Percentiles rank a stretch among this genome's conserved stretches.
Evolutionary conservation across 2,888 invertebrate species (phyloP).

Genomic region (Eilema depressum): DNA sequence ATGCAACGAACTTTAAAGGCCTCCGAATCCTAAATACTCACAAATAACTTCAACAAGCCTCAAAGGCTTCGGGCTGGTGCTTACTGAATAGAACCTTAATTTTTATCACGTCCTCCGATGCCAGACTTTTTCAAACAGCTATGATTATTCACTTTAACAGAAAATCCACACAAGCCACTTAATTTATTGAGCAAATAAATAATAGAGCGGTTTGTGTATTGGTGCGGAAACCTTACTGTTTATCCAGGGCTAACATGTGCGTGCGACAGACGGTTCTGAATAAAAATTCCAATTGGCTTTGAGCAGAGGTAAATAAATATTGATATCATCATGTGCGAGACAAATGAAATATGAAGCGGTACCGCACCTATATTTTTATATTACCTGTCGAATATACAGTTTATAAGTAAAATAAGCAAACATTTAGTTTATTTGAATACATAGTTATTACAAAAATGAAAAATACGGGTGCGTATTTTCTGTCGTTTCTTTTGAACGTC

Average conservation of each 20-base stretch:
- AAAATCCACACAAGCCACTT: constrained; percentile 17
- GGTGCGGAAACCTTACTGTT: constrained; percentile 42
- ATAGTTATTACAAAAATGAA: too few species aligned
- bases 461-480: background rate
- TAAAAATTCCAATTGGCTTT: constrained; percentile 35
- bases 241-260: constrained; percentile 31
- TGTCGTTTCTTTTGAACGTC: background rate
- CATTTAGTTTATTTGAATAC: too few species aligned
- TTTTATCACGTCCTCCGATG: background rate
- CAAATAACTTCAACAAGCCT: background rate
- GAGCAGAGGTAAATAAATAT: constrained; percentile 34
- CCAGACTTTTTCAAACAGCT: background rate
- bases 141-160: background rate
- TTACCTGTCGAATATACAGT: background rate
- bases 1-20: background rate
- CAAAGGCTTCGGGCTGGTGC: background rate
- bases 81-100: background rate
- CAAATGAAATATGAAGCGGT: constrained; percentile 34
- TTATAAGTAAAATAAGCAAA: too few species aligned
- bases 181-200: constrained; percentile 43
- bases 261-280: constrained; percentile 22
- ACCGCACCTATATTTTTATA: constrained; percentile 13
- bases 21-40: too few species aligned
- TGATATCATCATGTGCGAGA: constrained; percentile 22
- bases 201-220: constrained; percentile 28